Base-by-base conservation (phyloP, 2,797 vertebrate species). In the Euthynnus affinis region DNA sequence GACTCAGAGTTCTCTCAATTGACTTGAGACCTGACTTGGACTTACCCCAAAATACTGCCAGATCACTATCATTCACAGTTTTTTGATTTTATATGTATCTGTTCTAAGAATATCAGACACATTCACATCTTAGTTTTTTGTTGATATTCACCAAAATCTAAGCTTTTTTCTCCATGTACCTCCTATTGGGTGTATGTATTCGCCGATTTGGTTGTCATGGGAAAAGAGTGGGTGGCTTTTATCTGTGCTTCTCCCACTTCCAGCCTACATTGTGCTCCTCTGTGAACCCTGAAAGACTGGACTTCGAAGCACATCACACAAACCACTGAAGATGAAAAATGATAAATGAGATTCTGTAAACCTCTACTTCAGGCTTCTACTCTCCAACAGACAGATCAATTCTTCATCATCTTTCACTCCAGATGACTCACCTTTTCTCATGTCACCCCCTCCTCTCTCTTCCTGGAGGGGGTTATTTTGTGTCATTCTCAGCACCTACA, bases 401-500 rank as follows among this genome's bases (percentile, higher is more conserved):
- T 77, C 60, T 75, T 76, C 44, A 60, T 82, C 78, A 65, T 71
- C 12, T 57, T 3, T 55, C 32, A 23, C 32, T 25, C 67, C 49
- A 59, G 46, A 63, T 60, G 71, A 60, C 70, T 65, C 42, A 25
- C 46, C 64, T 48, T 55, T 42, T 52, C 66, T 78, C 58, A 40
- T 34, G 57, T 67, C 57, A 65, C 42, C 49, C 53, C 77, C 53
- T 22, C 37, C 18, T 23, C 67, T 64, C 62, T 67, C 78, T 68
- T 61, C 69, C 32, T 76, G 2, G 78, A 58, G 85, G 89, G 90
- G 82, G 76, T 81, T 76, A 81, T 74, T 80, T 63, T 79, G 71
- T 83, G 74, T 86, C 85, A 70, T 74, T 71, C 92, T 88, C 78
- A 79, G 88, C 71, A 90, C 94, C 95, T 42, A 37, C 37, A 37